phyloP scores from a whole-genome alignment of 2,113 vertebrate species.

The Suncus etruscus region DNA sequence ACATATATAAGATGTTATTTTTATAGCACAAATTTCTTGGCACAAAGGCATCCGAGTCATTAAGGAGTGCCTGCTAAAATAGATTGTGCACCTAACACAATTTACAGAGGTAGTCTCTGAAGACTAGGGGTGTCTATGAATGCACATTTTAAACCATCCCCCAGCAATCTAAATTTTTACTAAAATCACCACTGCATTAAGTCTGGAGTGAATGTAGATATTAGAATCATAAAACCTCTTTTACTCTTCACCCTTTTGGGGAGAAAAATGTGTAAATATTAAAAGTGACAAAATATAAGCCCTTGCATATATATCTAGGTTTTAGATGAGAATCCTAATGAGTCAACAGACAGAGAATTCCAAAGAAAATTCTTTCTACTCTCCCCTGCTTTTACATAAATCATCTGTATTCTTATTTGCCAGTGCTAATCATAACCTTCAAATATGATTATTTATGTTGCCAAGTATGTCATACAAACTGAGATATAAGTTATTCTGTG shows the following conservation, averaged over 20 bases:
- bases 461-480: conserved; percentile 5
- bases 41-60: neutral
- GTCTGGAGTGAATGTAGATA: neutral
- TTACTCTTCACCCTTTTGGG: neutral
- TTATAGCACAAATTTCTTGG: neutral
- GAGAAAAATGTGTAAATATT: conserved; percentile 2
- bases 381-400: neutral
- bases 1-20: neutral
- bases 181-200: neutral
- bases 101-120: neutral
- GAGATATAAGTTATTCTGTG: neutral
- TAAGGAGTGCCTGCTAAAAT: neutral
- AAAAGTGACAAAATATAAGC: neutral
- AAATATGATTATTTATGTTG: conserved; percentile 12
- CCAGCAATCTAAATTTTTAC: neutral
- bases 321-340: conserved; percentile 8
- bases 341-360: neutral
- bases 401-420: neutral
- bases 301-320: neutral
- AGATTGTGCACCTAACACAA: neutral
- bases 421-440: neutral
- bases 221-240: conserved; percentile 15
- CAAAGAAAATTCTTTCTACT: conserved; percentile 26
- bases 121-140: neutral
- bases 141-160: neutral